phyloP scores from a whole-genome alignment of 2,113 vertebrate species.

The Galbula dea region DNA sequence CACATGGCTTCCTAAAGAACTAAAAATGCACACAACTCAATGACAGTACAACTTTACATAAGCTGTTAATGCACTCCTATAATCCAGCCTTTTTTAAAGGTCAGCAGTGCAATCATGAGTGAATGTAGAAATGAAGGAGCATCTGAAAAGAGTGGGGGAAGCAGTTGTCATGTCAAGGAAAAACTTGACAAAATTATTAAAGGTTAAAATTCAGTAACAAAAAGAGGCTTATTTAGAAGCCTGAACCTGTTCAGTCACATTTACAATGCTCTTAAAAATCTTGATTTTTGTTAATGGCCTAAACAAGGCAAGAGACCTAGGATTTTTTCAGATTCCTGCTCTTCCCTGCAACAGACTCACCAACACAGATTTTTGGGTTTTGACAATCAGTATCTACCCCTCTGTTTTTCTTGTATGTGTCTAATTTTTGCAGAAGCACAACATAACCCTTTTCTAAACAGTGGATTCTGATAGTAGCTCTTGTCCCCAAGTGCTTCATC shows the following conservation, averaged over 20 bases:
- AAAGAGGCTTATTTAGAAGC: not conserved
- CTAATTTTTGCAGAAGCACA: not conserved
- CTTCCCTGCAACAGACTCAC: not conserved
- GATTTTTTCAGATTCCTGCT: not conserved
- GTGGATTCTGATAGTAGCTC: not conserved
- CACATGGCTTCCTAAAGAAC: not conserved
- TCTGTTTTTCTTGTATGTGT: not conserved
- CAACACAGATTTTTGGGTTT: accelerated
- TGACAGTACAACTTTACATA: not conserved
- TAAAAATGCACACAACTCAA: not conserved
- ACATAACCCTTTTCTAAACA: not conserved
- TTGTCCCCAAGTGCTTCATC: not conserved
- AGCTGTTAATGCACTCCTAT: not conserved
- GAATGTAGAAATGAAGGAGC: not conserved
- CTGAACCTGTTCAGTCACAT: not conserved
- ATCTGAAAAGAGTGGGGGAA: not conserved
- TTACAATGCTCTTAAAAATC: not conserved
- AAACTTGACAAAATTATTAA: not conserved
- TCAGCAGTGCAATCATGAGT: not conserved
- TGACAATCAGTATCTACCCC: not conserved
- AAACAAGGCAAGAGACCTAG: not conserved
- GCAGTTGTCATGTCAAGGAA: not conserved
- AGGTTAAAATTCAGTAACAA: not conserved
- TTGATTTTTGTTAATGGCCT: not conserved
- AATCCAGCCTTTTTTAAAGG: not conserved